Percentiles rank a stretch among this genome's conserved stretches.
These are phyloP conservation scores for Adelges cooleyi DNA, from an alignment of 1,140 invertebrate genomes.

Conservation along the genomic window DNA sequence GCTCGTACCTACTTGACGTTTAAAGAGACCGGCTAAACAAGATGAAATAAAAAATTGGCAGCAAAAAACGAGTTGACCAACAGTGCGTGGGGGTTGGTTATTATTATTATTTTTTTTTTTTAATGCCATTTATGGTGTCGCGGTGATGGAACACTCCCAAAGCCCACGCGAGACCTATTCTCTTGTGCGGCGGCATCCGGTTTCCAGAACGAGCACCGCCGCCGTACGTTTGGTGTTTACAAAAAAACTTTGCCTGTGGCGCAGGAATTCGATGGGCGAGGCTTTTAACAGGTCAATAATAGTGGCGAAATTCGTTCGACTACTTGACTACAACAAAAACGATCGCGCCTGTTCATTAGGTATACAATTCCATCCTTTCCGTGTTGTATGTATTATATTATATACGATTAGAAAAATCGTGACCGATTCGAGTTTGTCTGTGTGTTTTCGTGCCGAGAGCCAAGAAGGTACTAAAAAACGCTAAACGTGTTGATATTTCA, in stretches of 20 bases:
- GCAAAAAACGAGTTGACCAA: neutral
- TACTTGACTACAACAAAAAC: too few species aligned
- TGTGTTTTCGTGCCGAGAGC: too few species aligned
- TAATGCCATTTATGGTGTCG: conserved; percentile 24
- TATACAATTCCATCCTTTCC: too few species aligned
- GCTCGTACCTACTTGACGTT: too few species aligned
- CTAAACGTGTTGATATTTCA: too few species aligned
- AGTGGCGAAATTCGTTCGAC: conserved; percentile 1
- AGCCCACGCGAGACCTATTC: conserved; percentile 23
- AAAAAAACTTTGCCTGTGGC: neutral
- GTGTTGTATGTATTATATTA: too few species aligned
- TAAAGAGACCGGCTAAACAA: neutral
- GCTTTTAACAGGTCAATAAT: conserved; percentile 10
- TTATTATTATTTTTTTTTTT: conserved; percentile 22
- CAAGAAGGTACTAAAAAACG: too few species aligned
- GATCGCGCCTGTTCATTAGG: too few species aligned
- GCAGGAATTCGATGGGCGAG: conserved; percentile 8
- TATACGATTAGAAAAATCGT: too few species aligned
- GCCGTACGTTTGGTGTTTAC: neutral
- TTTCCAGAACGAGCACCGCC: neutral
- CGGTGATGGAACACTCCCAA: conserved; percentile 26
- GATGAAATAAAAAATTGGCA: neutral
- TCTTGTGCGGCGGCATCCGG: conserved; percentile 12
- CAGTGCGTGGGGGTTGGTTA: conserved; percentile 22
- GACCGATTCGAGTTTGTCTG: too few species aligned